Base-by-base conservation (phyloP, 2,888 invertebrate species). In the Hemithea aestivaria region DNA sequence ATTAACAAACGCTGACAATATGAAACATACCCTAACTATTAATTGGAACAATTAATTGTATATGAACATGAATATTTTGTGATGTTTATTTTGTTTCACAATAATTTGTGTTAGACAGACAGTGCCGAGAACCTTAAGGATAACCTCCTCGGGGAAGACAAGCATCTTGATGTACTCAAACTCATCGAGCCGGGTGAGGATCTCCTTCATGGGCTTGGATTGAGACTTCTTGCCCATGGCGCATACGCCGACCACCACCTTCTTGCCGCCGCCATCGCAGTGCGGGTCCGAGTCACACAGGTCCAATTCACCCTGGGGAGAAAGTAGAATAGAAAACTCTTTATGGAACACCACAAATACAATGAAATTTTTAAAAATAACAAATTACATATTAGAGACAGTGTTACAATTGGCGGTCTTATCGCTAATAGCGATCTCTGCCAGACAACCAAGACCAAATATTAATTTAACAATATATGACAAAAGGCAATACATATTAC, bases 181-280 rank as follows among this genome's bases (percentile, higher is more conserved):
- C 79, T 98, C 98, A 62, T 97, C 94, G 40, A 99, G 91, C 22
- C 99, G 90, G 1, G 95, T 96, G 40, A 99, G 90, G 62, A 99
- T 99, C 84, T 99, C 99, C 71, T 95, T 95, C 99, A 99, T 99
- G 7, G 99, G 99, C 81, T 98, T 99, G 51, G 98, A 98, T 72
- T 97, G 96, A 22, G 98, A 97, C 84, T 99, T 99, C 87, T 99
- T 99, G 67, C 96, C 95, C 99, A 99, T 99, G 56, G 99, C 99
- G 89, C 99, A 99, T 43, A 99, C 94, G 48, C 99, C 99, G 62
- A 99, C 97, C 73, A 97, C 91, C 61, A 99, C 97, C 70, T 97
- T 96, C 78, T 96, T 96, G 62, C 93, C 94, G 41, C 81, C 72
- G 88, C 90, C 88, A 82, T 90, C 90, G 55, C 88, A 85, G 52